Evolutionary conservation across 1,140 invertebrate species (phyloP).

Genomic region (Lerema accius): DNA sequence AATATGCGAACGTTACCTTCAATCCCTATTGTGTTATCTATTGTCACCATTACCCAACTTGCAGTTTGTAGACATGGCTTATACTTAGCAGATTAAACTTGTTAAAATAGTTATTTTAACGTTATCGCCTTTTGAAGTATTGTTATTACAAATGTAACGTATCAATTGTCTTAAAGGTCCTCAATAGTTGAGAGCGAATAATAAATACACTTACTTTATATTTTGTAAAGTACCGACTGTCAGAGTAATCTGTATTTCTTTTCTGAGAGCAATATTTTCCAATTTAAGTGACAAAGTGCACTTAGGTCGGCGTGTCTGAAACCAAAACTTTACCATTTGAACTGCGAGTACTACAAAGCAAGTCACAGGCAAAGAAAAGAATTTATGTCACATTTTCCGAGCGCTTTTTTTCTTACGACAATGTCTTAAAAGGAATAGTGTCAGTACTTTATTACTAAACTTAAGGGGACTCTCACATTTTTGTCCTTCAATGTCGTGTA

Average conservation of each 20-base stretch:
- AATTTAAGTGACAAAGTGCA: slow-evolving; percentile 81
- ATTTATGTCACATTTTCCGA: slow-evolving; percentile 45
- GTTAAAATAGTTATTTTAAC: too few relatives aligned
- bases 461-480: slow-evolving; percentile 19
- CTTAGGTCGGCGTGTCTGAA: slow-evolving; percentile 76
- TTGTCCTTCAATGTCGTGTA: background rate
- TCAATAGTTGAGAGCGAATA: background rate
- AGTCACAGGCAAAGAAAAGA: slow-evolving; percentile 47
- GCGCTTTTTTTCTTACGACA: slow-evolving; percentile 29
- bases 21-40: too few relatives aligned
- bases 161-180: too few relatives aligned
- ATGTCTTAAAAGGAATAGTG: slow-evolving; percentile 3
- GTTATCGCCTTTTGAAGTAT: too few relatives aligned
- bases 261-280: slow-evolving; percentile 75
- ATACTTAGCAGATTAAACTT: too few relatives aligned
- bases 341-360: slow-evolving; percentile 55
- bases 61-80: too few relatives aligned
- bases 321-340: slow-evolving; percentile 79
- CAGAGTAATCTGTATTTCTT: slow-evolving; percentile 46
- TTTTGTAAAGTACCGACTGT: slow-evolving; percentile 45
- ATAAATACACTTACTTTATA: slow-evolving; percentile 44
- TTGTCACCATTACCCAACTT: too few relatives aligned
- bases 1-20: too few relatives aligned
- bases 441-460: slow-evolving; percentile 15
- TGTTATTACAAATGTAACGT: too few relatives aligned